Evolutionary conservation across 2,888 invertebrate species (phyloP).

Genomic region (Gymnosoma rotundatum): DNA sequence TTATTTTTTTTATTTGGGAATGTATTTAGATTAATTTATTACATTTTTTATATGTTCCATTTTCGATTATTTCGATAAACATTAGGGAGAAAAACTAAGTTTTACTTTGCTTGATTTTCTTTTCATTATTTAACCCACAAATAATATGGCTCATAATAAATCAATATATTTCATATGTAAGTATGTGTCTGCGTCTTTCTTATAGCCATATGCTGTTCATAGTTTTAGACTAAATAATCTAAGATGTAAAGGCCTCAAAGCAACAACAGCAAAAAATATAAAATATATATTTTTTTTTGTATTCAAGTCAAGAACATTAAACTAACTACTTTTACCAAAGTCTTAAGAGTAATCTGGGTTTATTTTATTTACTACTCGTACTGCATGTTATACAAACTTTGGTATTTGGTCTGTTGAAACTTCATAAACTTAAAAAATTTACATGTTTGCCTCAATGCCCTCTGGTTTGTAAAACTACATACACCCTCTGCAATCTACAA

Average conservation of each 20-base stretch:
- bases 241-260: too few relatives aligned
- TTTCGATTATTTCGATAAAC: too few relatives aligned
- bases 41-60: too few relatives aligned
- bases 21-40: too few relatives aligned
- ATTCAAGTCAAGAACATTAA: conserved; percentile 46
- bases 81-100: not conserved
- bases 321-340: conserved; percentile 48
- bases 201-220: too few relatives aligned
- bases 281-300: conserved; percentile 22
- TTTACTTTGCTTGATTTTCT: conserved; percentile 32
- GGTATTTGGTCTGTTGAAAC: conserved; percentile 43
- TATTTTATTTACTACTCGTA: not conserved
- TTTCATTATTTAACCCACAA: conserved; percentile 17
- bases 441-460: not conserved
- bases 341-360: conserved; percentile 55
- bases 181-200: too few relatives aligned
- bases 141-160: conserved; percentile 34
- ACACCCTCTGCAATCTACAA: not conserved
- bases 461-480: not conserved
- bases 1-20: too few relatives aligned
- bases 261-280: too few relatives aligned
- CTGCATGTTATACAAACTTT: not conserved
- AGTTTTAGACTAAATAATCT: too few relatives aligned
- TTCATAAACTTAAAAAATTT: conserved; percentile 10
- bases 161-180: conserved; percentile 19